A percentile compares a stretch with the other conserved stretches of the same genome.
phyloP scores from a whole-genome alignment of 2,797 vertebrate genomes.

The Octomys mimax region DNA sequence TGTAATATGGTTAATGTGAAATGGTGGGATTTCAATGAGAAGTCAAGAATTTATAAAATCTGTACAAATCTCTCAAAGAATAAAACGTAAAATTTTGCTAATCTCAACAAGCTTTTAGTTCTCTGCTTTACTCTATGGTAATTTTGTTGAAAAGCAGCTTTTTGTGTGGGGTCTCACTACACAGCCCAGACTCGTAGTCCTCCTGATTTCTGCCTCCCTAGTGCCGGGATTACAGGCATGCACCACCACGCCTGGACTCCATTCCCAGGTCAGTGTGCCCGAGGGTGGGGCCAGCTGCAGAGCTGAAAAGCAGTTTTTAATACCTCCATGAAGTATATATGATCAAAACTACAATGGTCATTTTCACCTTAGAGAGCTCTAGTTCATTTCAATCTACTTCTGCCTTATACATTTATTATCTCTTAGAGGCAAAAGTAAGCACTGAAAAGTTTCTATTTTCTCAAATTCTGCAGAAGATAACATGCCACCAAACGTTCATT shows the following conservation, averaged over 20 bases:
- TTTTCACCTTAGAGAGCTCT: not conserved
- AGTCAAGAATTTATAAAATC: slow-evolving; percentile 35
- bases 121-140: slow-evolving; percentile 33
- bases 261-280: too few relatives aligned
- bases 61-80: not conserved
- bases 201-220: too few relatives aligned
- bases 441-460: not conserved
- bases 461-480: not conserved
- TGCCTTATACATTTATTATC: not conserved
- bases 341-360: slow-evolving; percentile 4
- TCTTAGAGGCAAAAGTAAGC: slow-evolving; percentile 37
- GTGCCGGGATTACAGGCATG: too few relatives aligned
- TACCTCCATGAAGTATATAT: slow-evolving; percentile 2
- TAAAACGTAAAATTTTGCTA: not conserved
- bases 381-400: not conserved
- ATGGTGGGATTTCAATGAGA: not conserved
- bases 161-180: not conserved
- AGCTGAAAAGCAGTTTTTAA: slow-evolving; percentile 3
- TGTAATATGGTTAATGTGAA: not conserved
- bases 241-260: too few relatives aligned
- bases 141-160: slow-evolving; percentile 29
- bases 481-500: not conserved
- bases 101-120: slow-evolving; percentile 38
- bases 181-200: too few relatives aligned
- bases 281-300: too few relatives aligned